Conservation (phyloP, 1,140 invertebrate species). For the Ostrea edulis region DNA sequence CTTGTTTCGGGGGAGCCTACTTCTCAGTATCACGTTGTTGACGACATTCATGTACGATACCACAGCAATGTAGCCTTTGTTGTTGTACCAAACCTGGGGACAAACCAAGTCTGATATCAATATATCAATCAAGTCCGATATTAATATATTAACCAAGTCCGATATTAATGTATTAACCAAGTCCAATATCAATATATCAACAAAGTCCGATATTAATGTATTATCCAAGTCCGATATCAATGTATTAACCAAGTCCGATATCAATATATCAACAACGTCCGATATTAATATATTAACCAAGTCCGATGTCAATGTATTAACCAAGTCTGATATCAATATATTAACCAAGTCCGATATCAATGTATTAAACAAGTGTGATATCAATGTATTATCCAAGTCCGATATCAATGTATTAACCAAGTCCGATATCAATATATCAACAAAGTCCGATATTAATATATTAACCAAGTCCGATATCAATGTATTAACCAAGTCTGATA, state of each 20-base stretch:
- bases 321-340: too few relatives aligned
- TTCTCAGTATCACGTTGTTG: constrained; percentile 84
- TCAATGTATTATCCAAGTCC: too few relatives aligned
- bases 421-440: too few relatives aligned
- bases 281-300: not conserved
- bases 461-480: too few relatives aligned
- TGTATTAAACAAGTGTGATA: not conserved
- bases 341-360: too few relatives aligned
- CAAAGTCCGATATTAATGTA: too few relatives aligned
- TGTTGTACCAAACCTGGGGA: constrained; percentile 89
- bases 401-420: not conserved
- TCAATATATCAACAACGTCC: too few relatives aligned
- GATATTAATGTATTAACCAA: not conserved
- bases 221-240: not conserved
- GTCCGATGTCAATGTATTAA: not conserved
- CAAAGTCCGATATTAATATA: too few relatives aligned
- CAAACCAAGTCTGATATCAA: too few relatives aligned
- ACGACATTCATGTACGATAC: constrained; percentile 88
- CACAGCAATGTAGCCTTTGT: constrained; percentile 89
- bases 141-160: too few relatives aligned
- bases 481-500: not conserved
- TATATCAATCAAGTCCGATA: too few relatives aligned
- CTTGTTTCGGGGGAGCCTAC: constrained; percentile 76
- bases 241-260: not conserved
- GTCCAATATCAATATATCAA: not conserved